Percentiles rank a stretch among this genome's conserved stretches.
Conservation (phyloP, 2,888 invertebrate species). For the Eupsilia transversa region DNA sequence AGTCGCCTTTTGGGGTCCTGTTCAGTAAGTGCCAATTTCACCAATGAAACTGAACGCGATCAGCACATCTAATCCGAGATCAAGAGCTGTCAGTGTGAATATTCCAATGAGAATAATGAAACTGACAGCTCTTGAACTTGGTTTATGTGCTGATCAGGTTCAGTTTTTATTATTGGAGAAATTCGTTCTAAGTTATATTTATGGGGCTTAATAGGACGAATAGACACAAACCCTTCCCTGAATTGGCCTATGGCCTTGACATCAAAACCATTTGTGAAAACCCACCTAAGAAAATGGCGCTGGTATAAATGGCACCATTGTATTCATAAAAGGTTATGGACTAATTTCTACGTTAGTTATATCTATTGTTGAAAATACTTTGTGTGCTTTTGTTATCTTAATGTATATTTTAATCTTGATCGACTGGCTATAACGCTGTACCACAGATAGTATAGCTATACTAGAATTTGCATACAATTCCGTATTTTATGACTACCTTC, state of each 20-base stretch:
- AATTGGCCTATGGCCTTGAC: neutral
- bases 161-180: too few relatives aligned
- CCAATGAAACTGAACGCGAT: too few relatives aligned
- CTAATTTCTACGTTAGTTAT: conserved; percentile 4
- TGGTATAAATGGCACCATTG: conserved; percentile 11
- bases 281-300: neutral
- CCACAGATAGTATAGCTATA: too few relatives aligned
- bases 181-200: too few relatives aligned
- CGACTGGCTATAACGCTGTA: neutral
- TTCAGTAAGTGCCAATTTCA: too few relatives aligned
- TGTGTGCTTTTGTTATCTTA: neutral
- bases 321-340: conserved; percentile 17
- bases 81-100: too few relatives aligned
- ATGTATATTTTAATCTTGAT: conserved; percentile 10
- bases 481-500: conserved; percentile 23
- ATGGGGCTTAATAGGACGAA: too few relatives aligned
- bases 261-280: neutral
- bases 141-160: too few relatives aligned
- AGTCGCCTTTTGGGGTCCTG: neutral
- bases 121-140: too few relatives aligned
- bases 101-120: too few relatives aligned
- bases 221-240: neutral
- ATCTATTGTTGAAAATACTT: conserved; percentile 14
- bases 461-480: conserved; percentile 23
- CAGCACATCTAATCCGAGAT: too few relatives aligned